Base-by-base conservation (phyloP, 2,113 vertebrate species). In the Takifugu bimaculatus region DNA sequence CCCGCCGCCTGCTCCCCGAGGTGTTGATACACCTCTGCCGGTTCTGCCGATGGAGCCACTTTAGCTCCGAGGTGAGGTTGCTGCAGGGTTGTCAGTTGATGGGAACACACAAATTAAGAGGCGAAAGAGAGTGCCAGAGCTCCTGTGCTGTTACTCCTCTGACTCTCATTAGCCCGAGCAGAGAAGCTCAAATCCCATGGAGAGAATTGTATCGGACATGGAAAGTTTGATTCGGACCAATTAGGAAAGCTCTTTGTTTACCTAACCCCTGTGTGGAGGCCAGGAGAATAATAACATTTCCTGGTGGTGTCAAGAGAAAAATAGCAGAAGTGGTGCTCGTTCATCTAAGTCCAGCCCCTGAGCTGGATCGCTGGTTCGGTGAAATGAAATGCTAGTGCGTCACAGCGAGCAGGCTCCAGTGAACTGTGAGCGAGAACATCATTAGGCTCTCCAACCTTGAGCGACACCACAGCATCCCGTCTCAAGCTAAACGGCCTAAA, bases 51-150 rank as follows among this genome's bases (percentile, higher is more conserved):
- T 51, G 72, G 57, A 64, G 68, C 63, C 78, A 63, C 78, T 74
- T 75, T 63, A 66, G 67, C 68, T 60, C 68, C 57, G 58, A 69
- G 63, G 43, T 9, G 12, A 35, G 47, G 61, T 59, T 53, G 55
- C 62, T 57, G 53, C 15, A 0, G 52, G 74, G 69, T 68, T 70
- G 63, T 66, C 67, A 55, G 72, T 72, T n/a, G 63, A 55, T 6
- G 65, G 57, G 68, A 65, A 79, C 81, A 83, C 77, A 68, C 74
- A 88, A 81, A 88, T 84, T 63, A 83, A 80, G 63, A 80, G 74
- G 66, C 13, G 5, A 51, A 68, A 70, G 60, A 75, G 68, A 54
- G 63, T 63, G 80, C 76, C 72, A 73, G 68, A 72, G 59, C 3
- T 20, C 68, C 72, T 74, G 79, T 84, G 79, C 78, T 62, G 72